Conservation (phyloP, 1,140 invertebrate genomes). For the Drosophila tristis region DNA sequence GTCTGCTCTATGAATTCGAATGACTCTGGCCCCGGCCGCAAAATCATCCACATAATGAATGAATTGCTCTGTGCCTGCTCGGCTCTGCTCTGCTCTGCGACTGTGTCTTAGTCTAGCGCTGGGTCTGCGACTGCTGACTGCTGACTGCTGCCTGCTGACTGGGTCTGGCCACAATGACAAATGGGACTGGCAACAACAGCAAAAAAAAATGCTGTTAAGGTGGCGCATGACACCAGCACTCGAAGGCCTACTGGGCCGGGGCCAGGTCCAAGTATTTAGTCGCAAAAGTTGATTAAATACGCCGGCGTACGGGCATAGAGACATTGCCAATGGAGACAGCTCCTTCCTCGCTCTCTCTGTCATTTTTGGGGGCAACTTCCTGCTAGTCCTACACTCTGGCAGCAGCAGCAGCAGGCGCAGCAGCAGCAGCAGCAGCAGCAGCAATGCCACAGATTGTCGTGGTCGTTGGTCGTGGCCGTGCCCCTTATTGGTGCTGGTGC, state of each 20-base stretch:
- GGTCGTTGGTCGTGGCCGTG: constrained; percentile 43
- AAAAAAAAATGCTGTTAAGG: constrained; percentile 68
- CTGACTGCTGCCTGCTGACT: constrained; percentile 26
- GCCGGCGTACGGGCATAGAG: not conserved
- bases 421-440: not conserved
- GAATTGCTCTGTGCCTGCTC: constrained; percentile 56
- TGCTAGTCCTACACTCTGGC: constrained; percentile 52
- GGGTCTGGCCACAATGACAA: constrained; percentile 47
- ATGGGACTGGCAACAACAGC: constrained; percentile 52
- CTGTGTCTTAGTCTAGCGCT: constrained; percentile 1
- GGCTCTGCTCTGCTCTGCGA: constrained; percentile 3
- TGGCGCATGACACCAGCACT: constrained; percentile 73
- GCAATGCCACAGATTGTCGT: constrained; percentile 8
- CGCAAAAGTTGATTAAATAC: constrained; percentile 41
- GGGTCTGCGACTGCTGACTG: constrained; percentile 14
- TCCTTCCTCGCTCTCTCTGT: not conserved
- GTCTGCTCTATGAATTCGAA: constrained; percentile 76
- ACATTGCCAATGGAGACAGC: constrained; percentile 29
- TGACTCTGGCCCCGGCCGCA: constrained; percentile 63
- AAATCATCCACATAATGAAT: constrained; percentile 72
- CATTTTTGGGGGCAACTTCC: constrained; percentile 18
- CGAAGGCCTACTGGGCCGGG: constrained; percentile 61
- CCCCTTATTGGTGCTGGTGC: constrained; percentile 30
- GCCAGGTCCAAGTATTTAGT: constrained; percentile 66
- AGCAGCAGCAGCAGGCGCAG: not conserved